These are phyloP conservation scores for Phalacrocorax brasilianus DNA, from an alignment of 2,113 vertebrate species.

Conservation along the genomic window DNA sequence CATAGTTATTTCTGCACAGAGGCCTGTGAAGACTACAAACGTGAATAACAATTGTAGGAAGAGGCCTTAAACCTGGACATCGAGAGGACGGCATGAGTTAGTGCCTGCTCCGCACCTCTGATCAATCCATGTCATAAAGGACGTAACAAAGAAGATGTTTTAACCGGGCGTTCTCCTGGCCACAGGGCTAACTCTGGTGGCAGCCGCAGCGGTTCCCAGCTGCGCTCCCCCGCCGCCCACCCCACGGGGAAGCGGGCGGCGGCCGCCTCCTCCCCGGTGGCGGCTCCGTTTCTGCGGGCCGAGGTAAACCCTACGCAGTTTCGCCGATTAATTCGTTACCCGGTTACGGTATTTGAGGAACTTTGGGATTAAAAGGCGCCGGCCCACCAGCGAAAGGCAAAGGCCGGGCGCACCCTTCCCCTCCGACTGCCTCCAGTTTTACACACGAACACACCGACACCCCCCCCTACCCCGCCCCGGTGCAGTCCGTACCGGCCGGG, in stretches of 20 bases:
- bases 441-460: neutral
- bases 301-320: neutral
- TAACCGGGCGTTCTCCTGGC: neutral
- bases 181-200: neutral
- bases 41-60: conserved; percentile 7
- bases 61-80: neutral
- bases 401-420: neutral
- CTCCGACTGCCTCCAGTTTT: neutral
- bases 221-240: neutral
- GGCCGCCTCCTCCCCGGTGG: neutral
- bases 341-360: neutral
- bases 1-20: neutral
- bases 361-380: neutral
- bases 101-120: neutral
- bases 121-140: fast-evolving
- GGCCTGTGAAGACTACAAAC: neutral
- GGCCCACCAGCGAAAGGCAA: neutral
- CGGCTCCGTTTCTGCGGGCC: neutral
- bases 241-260: neutral
- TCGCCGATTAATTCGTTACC: neutral
- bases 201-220: neutral
- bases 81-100: neutral
- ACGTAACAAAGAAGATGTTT: neutral
- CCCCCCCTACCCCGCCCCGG: neutral
- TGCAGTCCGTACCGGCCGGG: neutral